phyloP scores from a whole-genome alignment of 2,797 vertebrate species.

The Naso thynnoides region DNA sequence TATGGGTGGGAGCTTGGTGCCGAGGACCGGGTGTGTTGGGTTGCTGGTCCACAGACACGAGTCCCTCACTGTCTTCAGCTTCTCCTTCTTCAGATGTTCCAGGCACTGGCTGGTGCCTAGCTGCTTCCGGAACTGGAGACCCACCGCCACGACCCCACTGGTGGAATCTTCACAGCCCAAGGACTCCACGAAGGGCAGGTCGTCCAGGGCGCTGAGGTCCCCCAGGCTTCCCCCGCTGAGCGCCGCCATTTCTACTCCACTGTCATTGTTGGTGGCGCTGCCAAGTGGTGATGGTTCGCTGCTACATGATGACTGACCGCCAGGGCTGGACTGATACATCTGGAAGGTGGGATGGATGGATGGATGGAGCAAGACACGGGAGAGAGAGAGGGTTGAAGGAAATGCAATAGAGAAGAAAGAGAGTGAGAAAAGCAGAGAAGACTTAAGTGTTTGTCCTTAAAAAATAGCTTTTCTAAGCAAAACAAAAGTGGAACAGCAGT shows the following conservation, averaged over 20 bases:
- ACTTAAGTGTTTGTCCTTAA: slow-evolving; percentile 26
- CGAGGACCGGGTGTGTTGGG: slow-evolving; percentile 83
- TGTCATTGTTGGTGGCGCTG: slow-evolving; percentile 92
- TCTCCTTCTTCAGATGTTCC: slow-evolving; percentile 92
- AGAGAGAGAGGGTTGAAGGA: neutral
- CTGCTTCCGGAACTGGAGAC: slow-evolving; percentile 89
- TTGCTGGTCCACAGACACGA: slow-evolving; percentile 88
- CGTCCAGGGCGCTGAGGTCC: slow-evolving; percentile 89
- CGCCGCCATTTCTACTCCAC: slow-evolving; percentile 92
- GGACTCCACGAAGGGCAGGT: slow-evolving; percentile 85
- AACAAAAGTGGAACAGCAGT: slow-evolving; percentile 56
- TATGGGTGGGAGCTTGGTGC: slow-evolving; percentile 91
- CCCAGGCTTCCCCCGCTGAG: slow-evolving; percentile 89
- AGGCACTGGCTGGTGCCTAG: slow-evolving; percentile 85
- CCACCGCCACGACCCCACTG: slow-evolving; percentile 62
- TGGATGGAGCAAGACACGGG: neutral
- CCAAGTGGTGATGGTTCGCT: slow-evolving; percentile 94
- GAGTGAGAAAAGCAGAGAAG: slow-evolving; percentile 7
- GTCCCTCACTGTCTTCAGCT: slow-evolving; percentile 91
- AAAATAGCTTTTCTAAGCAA: slow-evolving; percentile 34
- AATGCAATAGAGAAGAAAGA: neutral
- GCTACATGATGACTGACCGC: slow-evolving; percentile 95
- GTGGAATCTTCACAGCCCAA: slow-evolving; percentile 84
- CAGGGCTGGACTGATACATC: slow-evolving; percentile 97
- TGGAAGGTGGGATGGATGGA: slow-evolving; percentile 49